These are phyloP conservation scores for Hedya salicella DNA, from an alignment of 2,888 invertebrate species.

Conservation along the genomic window DNA sequence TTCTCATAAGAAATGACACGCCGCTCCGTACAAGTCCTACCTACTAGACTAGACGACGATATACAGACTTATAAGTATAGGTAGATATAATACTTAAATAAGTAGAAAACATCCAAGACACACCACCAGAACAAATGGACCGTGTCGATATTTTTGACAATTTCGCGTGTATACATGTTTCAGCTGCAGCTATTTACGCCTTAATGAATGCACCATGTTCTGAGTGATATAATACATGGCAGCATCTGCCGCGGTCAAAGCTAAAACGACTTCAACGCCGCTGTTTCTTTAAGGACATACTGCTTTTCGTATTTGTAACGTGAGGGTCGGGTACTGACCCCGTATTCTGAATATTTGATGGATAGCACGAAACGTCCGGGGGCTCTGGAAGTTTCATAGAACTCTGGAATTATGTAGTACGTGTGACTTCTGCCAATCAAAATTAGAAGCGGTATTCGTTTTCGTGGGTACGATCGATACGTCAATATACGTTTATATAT, in stretches of 20 bases:
- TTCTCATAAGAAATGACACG: no score
- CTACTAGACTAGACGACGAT: no score
- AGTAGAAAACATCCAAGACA: no score
- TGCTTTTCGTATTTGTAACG: neutral
- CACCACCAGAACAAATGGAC: no score
- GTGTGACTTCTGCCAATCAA: conserved; percentile 11
- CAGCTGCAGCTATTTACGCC: neutral
- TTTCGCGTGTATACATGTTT: no score
- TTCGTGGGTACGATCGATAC: neutral
- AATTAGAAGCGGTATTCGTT: conserved; percentile 8
- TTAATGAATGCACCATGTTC: conserved; percentile 7
- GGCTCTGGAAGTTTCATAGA: conserved; percentile 9
- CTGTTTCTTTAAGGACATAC: neutral
- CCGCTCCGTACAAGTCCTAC: no score
- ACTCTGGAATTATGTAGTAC: conserved; percentile 30
- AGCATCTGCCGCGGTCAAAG: neutral
- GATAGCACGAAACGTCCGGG: conserved; percentile 22
- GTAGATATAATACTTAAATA: no score
- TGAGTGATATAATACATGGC: neutral
- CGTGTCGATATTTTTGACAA: no score
- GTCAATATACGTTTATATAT: neutral
- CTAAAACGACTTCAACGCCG: neutral
- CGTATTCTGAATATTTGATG: conserved; percentile 37
- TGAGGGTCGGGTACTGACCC: conserved; percentile 24
- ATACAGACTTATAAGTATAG: no score